Conservation (phyloP, 1,140 invertebrate genomes). For the Megathymus violae region DNA sequence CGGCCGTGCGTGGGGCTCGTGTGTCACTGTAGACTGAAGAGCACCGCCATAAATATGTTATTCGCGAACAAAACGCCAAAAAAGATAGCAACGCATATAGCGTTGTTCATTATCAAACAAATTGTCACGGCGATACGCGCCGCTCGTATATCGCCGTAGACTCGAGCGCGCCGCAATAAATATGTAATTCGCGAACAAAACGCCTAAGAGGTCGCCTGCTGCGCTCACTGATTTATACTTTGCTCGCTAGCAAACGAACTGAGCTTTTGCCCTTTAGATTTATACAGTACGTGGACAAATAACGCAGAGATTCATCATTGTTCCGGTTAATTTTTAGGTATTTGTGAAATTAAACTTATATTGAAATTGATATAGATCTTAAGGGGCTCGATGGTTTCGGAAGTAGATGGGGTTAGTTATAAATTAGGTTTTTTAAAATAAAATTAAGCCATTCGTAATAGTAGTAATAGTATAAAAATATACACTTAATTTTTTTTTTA, state of each 20-base stretch:
- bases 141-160: conserved; percentile 18
- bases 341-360: too few relatives aligned
- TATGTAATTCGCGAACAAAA: conserved; percentile 73
- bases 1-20: too few relatives aligned
- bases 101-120: conserved; percentile 30
- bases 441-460: too few relatives aligned
- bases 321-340: conserved; percentile 17
- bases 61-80: conserved; percentile 71
- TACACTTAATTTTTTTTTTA: too few relatives aligned
- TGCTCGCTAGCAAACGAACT: conserved; percentile 57
- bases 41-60: conserved; percentile 66
- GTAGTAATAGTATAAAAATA: too few relatives aligned
- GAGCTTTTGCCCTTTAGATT: conserved; percentile 76
- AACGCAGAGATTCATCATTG: conserved; percentile 56
- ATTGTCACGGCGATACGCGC: conserved; percentile 16
- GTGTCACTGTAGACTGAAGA: not conserved
- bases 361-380: too few relatives aligned
- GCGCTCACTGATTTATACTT: conserved; percentile 72
- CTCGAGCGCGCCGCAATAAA: conserved; percentile 57
- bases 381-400: too few relatives aligned
- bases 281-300: conserved; percentile 67
- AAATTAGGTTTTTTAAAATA: too few relatives aligned
- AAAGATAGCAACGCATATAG: conserved; percentile 46
- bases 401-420: too few relatives aligned
- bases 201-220: conserved; percentile 75